These are phyloP conservation scores for Centrocercus urophasianus DNA, from an alignment of 2,113 vertebrate genomes.

Conservation along the genomic window DNA sequence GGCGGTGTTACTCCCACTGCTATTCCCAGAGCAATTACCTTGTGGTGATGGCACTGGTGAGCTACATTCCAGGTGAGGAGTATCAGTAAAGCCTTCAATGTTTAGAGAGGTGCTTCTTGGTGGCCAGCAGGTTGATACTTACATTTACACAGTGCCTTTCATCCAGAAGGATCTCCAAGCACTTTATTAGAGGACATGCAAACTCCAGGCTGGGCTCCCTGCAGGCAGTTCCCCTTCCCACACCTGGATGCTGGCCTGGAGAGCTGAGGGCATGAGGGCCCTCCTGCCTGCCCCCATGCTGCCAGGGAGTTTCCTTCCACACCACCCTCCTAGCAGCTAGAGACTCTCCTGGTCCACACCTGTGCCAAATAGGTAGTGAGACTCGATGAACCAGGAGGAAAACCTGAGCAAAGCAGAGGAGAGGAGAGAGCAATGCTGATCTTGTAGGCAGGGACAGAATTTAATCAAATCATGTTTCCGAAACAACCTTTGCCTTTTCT, in stretches of 20 bases:
- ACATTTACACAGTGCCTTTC: constrained; percentile 64
- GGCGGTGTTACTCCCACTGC: fast-evolving
- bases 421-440: neutral
- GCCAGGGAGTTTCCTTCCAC: neutral
- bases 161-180: constrained; percentile 70
- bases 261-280: neutral
- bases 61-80: neutral
- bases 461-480: neutral
- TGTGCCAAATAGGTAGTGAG: neutral
- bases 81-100: neutral
- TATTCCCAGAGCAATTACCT: neutral
- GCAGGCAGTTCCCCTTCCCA: neutral
- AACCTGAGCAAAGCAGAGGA: neutral
- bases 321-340: neutral
- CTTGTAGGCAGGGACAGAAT: neutral
- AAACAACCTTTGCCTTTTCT: neutral
- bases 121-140: neutral
- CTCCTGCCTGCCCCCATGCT: neutral
- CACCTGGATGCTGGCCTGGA: fast-evolving
- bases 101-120: constrained; percentile 19
- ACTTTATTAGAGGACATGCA: constrained; percentile 44
- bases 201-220: neutral
- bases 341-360: neutral
- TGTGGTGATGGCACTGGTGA: neutral
- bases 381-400: neutral